phyloP scores from a whole-genome alignment of 2,888 invertebrate genomes.

The Prosopocoilus inquinatus region DNA sequence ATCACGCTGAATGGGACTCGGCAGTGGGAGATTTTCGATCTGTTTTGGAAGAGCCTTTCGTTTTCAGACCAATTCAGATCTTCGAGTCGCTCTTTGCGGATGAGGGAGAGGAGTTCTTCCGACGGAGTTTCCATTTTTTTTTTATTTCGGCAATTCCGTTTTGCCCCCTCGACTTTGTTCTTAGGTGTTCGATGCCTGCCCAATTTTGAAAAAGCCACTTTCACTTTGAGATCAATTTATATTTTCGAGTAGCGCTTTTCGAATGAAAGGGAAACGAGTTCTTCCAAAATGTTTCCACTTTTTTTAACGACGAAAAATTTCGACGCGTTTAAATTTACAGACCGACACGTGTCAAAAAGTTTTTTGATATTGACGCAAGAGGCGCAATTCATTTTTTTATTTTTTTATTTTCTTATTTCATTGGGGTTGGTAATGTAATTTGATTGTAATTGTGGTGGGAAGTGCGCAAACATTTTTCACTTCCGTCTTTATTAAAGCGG shows the following conservation, averaged over 20 bases:
- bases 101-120: not conserved
- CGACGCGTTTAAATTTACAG: not conserved
- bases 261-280: not conserved
- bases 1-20: constrained; percentile 29
- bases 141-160: too few relatives aligned
- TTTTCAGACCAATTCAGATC: not conserved
- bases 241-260: not conserved
- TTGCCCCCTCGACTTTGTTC: too few relatives aligned
- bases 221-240: too few relatives aligned
- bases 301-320: not conserved
- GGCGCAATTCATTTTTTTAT: not conserved
- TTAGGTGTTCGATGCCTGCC: too few relatives aligned
- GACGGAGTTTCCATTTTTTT: not conserved
- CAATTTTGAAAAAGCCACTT: too few relatives aligned
- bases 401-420: too few relatives aligned
- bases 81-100: not conserved
- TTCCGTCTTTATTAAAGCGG: not conserved
- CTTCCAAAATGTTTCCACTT: not conserved
- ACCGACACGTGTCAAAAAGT: not conserved
- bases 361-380: not conserved
- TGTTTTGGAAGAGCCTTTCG: not conserved
- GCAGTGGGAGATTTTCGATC: not conserved
- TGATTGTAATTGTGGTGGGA: not conserved
- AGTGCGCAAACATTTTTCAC: not conserved
- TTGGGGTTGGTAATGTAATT: not conserved